A percentile compares a stretch with the other conserved stretches of the same genome.
Evolutionary conservation across 2,797 vertebrate species (phyloP).

Genomic region (Podarcis siculus): DNA sequence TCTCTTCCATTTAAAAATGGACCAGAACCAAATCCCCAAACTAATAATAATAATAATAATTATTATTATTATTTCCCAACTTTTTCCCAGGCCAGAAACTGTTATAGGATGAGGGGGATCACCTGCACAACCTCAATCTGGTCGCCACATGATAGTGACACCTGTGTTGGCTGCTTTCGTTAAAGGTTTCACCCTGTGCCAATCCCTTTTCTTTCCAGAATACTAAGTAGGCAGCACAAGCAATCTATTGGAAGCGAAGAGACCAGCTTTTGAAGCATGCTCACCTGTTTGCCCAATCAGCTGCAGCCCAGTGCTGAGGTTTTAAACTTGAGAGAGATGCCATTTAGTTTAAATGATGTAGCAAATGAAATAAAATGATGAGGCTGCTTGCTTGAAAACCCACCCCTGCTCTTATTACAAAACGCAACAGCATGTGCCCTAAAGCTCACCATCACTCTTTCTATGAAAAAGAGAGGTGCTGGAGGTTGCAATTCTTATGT

Average conservation of each 20-base stretch:
- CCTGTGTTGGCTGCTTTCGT: background rate
- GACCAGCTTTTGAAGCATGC: background rate
- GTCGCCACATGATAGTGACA: too few relatives aligned
- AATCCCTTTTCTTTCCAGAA: background rate
- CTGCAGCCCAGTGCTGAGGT: background rate
- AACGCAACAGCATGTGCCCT: background rate
- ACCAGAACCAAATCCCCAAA: background rate
- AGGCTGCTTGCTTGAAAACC: background rate
- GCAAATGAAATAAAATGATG: background rate
- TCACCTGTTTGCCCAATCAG: background rate
- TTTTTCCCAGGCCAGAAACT: too few relatives aligned
- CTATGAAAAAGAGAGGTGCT: background rate
- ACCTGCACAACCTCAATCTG: too few relatives aligned
- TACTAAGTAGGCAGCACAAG: background rate
- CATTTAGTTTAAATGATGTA: too few relatives aligned
- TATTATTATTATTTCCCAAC: too few relatives aligned
- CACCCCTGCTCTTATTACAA: background rate
- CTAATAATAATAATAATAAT: background rate
- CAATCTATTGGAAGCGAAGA: background rate
- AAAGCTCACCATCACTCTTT: background rate
- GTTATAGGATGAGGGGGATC: too few relatives aligned
- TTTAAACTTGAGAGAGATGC: background rate
- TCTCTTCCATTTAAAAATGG: background rate
- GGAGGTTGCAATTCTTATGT: background rate
- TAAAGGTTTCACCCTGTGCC: background rate